Base-by-base conservation (phyloP, 1,140 invertebrate genomes). In the Phthorimaea operculella region DNA sequence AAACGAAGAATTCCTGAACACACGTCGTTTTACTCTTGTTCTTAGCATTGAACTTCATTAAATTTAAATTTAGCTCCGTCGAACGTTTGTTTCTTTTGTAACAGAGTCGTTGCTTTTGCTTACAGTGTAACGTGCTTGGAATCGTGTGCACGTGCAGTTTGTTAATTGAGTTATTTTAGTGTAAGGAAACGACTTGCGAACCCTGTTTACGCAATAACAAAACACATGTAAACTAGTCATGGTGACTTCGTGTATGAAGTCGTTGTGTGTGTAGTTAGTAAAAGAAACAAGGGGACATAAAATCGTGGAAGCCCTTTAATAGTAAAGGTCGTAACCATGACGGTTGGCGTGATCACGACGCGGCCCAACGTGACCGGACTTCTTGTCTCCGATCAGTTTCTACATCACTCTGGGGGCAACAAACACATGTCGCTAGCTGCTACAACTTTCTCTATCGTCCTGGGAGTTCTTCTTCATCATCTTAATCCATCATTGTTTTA, bases 291-390 rank as follows among this genome's bases (percentile, higher is more conserved):
- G 21, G 21, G 21, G 21, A 28, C 21, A 28, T n/a, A n/a, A 28
- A 28, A 28, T 28, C 36, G 36, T 39, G 36, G 36, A 39, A 15
- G 16, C n/a, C 42, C 42, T 45, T 45, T 45, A n/a, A 45, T 47
- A 47, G 44, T 47, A 47, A 28, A 47, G 44, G 44, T 47, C 16
- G 44, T 47, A 47, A 47, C 11, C 11, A 42, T 42, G 11, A 42
- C 14, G 44, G 44, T 15, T n/a, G 44, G 7, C 60, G 62, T 62
- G 63, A 62, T 68, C 70, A 72, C 70, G 67, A 72, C 15, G 16
- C 15, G 12, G 3, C 47, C 50, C 59, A 60, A 72, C 70, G 70
- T 72, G 70, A 72, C 64, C 64, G 14, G 65, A 62, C 50, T 72
- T 36, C 55, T 66, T 47, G 44, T 8, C 9, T 42, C 39, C 9